Evolutionary conservation across 2,888 invertebrate species (phyloP), one percentile per base, ranked within the genome.

Genomic region (Geophilus truncorum): DNA sequence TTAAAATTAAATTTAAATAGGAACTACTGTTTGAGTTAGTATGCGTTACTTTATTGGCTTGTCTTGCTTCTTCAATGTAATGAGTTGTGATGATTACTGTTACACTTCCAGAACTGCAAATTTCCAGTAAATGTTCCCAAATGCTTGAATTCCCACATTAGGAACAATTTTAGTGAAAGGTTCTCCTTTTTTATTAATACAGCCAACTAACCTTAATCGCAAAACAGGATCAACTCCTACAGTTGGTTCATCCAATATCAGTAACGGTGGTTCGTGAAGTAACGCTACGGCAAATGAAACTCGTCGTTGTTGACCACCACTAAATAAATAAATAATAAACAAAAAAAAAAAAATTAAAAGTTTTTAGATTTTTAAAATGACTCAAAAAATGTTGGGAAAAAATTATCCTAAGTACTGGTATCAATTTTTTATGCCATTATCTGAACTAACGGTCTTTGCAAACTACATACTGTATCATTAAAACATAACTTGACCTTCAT

Each of bases 21-120:
- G 15, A 51, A 5, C 4, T 9, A 18, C n/a, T 51, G 51, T 4
- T 7, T 18, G 10, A 7, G 7, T 57, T 9, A 2, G 7, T 57
- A 5, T 57, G n/a, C n/a, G 1, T 77, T 88, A 95, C 95, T 86
- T 93, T 91, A 86, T 95, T 94, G 82, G 95, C 95, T 88, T 95
- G 95, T 84, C 94, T 88, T 9, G 87, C 87, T 82, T 87, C 87
- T 84, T 87, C 87, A 32, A 87, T 86, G 82, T 87, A 87, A 82
- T 87, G 87, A n/a, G 87, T 87, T n/a, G 87, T 88, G 79, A 88
- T 86, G 36, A 88, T 86, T 28, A 88, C 86, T 2, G 87, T 87
- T 15, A 86, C 86, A 28, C 85, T 82, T 23, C 85, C 84, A 25
- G 83, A 83, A 30, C 84, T 82, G 1, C 86, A 84, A 12, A 88